Evolutionary conservation across 2,797 vertebrate species (phyloP).

Genomic region (Eulemur coronatus): DNA sequence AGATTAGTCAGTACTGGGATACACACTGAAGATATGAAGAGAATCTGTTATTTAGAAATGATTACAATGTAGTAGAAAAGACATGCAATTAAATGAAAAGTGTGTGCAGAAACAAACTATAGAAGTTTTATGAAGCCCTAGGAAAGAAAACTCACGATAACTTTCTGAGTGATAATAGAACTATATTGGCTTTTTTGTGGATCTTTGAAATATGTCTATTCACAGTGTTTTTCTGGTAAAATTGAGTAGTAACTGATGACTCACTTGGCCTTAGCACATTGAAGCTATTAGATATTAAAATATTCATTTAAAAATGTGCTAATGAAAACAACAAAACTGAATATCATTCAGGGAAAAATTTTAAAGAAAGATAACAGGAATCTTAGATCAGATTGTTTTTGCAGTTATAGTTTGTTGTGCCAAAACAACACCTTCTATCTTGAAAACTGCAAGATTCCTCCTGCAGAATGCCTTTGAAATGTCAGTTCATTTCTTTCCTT

Average conservation of each 20-base stretch:
- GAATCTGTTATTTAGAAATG: not conserved
- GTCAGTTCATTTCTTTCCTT: slow-evolving; percentile 73
- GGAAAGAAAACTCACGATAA: not conserved
- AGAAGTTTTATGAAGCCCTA: not conserved
- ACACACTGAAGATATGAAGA: not conserved
- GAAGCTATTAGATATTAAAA: slow-evolving; percentile 5
- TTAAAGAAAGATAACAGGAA: not conserved
- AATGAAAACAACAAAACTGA: slow-evolving; percentile 11
- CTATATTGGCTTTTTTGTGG: not conserved
- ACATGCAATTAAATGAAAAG: not conserved
- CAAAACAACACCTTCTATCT: not conserved
- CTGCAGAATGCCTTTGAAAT: slow-evolving; percentile 78
- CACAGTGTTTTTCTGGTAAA: not conserved
- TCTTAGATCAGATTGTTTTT: not conserved
- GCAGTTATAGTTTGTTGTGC: slow-evolving; percentile 56
- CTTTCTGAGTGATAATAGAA: not conserved
- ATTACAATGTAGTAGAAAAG: not conserved
- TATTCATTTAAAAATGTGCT: not conserved
- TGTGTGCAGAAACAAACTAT: not conserved
- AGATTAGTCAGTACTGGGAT: not conserved
- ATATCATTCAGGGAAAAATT: not conserved
- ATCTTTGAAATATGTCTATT: not conserved
- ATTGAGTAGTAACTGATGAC: not conserved
- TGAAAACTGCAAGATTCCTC: slow-evolving; percentile 5
- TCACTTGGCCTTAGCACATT: not conserved